Conservation (phyloP, 2,113 vertebrate species). For the Macquaria ambigua region DNA sequence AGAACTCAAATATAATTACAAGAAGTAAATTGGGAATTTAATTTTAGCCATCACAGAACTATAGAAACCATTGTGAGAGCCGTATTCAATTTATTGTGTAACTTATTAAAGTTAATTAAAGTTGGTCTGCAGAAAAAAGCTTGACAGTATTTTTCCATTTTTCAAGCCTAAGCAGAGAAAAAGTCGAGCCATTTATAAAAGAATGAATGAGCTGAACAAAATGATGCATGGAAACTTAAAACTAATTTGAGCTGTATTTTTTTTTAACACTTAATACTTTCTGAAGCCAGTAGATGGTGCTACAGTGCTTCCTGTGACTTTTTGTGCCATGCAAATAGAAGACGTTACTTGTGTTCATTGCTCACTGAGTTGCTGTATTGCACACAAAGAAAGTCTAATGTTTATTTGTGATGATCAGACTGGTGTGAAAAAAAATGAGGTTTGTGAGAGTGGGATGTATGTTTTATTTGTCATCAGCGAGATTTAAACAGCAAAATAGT, state of each 20-base stretch:
- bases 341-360: not conserved
- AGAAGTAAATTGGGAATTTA: constrained; percentile 24
- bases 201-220: not conserved
- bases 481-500: not conserved
- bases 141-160: constrained; percentile 13
- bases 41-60: constrained; percentile 28
- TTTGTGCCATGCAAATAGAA: not conserved
- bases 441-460: not conserved
- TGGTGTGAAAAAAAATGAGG: not conserved
- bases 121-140: not conserved
- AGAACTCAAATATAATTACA: constrained; percentile 10
- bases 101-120: constrained; percentile 46
- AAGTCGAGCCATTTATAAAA: not conserved
- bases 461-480: not conserved
- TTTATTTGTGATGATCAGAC: not conserved
- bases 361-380: not conserved
- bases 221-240: not conserved
- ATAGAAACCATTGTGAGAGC: constrained; percentile 12
- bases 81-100: constrained; percentile 16
- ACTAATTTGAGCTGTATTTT: constrained; percentile 4
- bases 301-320: constrained; percentile 32
- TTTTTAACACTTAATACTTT: not conserved
- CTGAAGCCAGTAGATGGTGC: constrained; percentile 66
- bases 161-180: constrained; percentile 16
- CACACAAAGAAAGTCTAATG: not conserved